Evolutionary conservation across 1,140 invertebrate genomes (phyloP).

Genomic region (Brachystomella parvula): DNA sequence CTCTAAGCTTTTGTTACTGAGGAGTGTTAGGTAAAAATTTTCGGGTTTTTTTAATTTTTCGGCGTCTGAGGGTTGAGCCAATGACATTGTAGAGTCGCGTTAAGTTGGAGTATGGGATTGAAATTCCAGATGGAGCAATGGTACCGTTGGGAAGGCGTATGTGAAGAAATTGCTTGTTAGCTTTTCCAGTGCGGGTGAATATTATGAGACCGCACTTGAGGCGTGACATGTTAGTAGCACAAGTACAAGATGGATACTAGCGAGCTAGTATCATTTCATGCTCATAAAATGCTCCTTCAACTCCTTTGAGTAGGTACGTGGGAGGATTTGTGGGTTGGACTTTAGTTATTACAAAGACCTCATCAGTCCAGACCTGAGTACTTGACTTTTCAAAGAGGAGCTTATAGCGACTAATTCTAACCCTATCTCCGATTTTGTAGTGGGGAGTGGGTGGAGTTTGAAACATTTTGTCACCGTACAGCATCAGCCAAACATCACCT

Average conservation of each 20-base stretch:
- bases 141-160: not conserved
- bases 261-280: too few species aligned
- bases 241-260: too few species aligned
- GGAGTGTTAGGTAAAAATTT: not conserved
- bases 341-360: not conserved
- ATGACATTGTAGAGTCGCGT: not conserved
- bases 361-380: not conserved
- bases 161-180: not conserved
- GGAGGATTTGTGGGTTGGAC: not conserved
- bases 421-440: constrained; percentile 1
- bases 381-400: constrained; percentile 15
- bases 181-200: not conserved
- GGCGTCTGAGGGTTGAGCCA: not conserved
- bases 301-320: not conserved
- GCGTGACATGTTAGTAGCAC: too few species aligned
- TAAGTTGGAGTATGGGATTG: not conserved
- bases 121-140: not conserved
- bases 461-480: constrained; percentile 1
- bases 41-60: too few species aligned
- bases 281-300: not conserved
- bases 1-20: not conserved
- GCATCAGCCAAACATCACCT: not conserved
- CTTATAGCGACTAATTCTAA: not conserved
- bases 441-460: not conserved
- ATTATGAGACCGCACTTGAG: not conserved